A percentile compares a stretch with the other conserved stretches of the same genome.
These are phyloP conservation scores for Brachyistius frenatus DNA, from an alignment of 2,113 vertebrate genomes.

Conservation along the genomic window DNA sequence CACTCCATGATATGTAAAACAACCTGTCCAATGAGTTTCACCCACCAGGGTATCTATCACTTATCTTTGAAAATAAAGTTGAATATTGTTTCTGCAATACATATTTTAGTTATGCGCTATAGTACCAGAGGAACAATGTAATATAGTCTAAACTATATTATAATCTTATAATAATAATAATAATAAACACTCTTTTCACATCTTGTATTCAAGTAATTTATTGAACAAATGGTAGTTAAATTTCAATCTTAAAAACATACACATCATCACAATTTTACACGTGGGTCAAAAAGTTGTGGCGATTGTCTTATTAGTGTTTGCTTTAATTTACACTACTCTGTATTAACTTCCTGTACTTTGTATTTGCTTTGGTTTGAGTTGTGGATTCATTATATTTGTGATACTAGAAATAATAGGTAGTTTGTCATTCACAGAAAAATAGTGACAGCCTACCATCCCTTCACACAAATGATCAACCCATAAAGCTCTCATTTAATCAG, in stretches of 20 bases:
- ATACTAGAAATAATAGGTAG: not conserved
- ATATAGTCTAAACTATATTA: too few relatives aligned
- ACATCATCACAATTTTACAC: conserved; percentile 17
- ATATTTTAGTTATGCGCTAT: too few relatives aligned
- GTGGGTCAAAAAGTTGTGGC: not conserved
- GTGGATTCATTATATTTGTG: not conserved
- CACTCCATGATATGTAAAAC: too few relatives aligned
- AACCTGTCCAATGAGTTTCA: too few relatives aligned
- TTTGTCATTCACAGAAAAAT: conserved; percentile 7
- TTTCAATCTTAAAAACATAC: conserved; percentile 34
- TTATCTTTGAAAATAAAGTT: too few relatives aligned
- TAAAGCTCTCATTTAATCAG: too few relatives aligned
- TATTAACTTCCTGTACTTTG: conserved; percentile 1
- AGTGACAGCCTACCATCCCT: not conserved
- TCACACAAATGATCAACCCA: not conserved
- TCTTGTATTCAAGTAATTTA: conserved; percentile 40
- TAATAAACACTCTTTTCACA: conserved; percentile 23
- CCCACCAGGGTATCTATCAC: too few relatives aligned
- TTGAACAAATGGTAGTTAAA: conserved; percentile 27
- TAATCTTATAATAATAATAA: too few relatives aligned
- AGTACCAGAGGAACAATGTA: too few relatives aligned
- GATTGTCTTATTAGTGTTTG: conserved; percentile 37
- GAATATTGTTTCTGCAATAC: too few relatives aligned
- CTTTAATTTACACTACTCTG: not conserved
- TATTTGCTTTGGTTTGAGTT: conserved; percentile 8